A percentile compares a stretch with the other conserved stretches of the same genome.
Evolutionary conservation across 2,888 invertebrate species (phyloP).

Genomic region (Euproctis similis): DNA sequence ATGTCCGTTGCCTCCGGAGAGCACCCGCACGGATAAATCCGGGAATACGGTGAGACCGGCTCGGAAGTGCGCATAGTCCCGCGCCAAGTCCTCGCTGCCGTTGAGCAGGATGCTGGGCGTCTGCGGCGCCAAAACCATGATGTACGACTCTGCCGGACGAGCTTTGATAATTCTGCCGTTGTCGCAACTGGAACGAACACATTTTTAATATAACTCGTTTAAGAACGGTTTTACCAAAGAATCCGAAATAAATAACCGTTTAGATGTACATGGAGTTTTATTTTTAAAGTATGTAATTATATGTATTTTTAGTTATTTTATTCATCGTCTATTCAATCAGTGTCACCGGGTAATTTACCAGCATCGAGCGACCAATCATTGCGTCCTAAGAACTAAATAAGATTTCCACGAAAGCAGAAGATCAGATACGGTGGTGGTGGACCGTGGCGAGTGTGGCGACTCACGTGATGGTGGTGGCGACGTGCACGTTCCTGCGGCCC

Average conservation of each 20-base stretch:
- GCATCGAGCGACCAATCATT: no score
- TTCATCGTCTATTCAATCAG: no score
- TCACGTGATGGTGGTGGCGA: conserved; percentile 87
- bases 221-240: no score
- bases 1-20: conserved; percentile 31
- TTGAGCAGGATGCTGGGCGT: conserved; percentile 89
- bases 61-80: conserved; percentile 90
- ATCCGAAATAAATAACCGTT: no score
- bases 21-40: conserved; percentile 85
- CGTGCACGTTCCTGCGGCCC: conserved; percentile 89
- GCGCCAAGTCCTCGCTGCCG: conserved; percentile 87
- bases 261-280: no score
- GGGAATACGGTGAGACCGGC: conserved; percentile 92
- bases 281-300: no score
- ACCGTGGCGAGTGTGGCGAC: conserved; percentile 23
- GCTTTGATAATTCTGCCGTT: conserved; percentile 84
- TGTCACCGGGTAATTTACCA: no score
- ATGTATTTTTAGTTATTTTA: no score
- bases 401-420: background rate
- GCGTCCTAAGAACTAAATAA: no score
- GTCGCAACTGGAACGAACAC: conserved; percentile 82
- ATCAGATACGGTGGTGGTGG: background rate
- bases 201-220: no score
- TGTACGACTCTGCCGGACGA: conserved; percentile 86
- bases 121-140: conserved; percentile 90